A percentile compares a stretch with the other conserved stretches of the same genome.
Evolutionary conservation across 64 coral and sea anemone species (phyloP).

Genomic region (Porites lutea): DNA sequence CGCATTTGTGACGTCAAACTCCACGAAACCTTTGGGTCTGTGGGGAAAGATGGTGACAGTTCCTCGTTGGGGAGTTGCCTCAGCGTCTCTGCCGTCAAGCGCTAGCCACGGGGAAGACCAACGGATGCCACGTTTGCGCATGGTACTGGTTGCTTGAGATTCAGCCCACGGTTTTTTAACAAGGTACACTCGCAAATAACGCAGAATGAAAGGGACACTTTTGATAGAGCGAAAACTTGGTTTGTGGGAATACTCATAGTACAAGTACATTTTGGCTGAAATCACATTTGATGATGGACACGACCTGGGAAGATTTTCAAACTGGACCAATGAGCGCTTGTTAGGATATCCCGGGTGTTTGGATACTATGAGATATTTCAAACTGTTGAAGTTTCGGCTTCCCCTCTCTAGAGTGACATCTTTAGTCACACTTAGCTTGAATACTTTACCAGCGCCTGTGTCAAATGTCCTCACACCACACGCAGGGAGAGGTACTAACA

Average conservation of each 20-base stretch:
- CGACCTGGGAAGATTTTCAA: slow-evolving; percentile 35
- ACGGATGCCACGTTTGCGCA: neutral
- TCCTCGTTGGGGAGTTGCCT: neutral
- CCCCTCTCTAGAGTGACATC: slow-evolving; percentile 49
- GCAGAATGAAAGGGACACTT: slow-evolving; percentile 42
- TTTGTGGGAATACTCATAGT: slow-evolving; percentile 57
- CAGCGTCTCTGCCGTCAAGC: slow-evolving; percentile 53
- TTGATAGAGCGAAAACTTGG: neutral
- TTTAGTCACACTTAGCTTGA: slow-evolving; percentile 40
- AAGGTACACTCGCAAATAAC: slow-evolving; percentile 29
- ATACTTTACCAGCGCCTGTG: slow-evolving; percentile 28
- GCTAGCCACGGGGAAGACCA: slow-evolving; percentile 44
- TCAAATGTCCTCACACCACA: neutral
- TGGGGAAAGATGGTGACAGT: neutral
- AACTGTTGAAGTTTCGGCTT: slow-evolving; percentile 6
- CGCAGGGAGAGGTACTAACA: neutral
- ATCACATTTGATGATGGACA: neutral
- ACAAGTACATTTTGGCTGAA: slow-evolving; percentile 53
- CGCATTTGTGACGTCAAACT: slow-evolving; percentile 52
- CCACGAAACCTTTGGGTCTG: slow-evolving; percentile 18
- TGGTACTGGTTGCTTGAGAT: slow-evolving; percentile 9
- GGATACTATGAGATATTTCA: slow-evolving; percentile 36
- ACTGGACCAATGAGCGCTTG: slow-evolving; percentile 78
- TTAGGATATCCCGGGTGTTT: slow-evolving; percentile 45
- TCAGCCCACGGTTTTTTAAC: slow-evolving; percentile 61